Evolutionary conservation across 2,113 vertebrate species (phyloP).

Genomic region (Bothrops jararaca): DNA sequence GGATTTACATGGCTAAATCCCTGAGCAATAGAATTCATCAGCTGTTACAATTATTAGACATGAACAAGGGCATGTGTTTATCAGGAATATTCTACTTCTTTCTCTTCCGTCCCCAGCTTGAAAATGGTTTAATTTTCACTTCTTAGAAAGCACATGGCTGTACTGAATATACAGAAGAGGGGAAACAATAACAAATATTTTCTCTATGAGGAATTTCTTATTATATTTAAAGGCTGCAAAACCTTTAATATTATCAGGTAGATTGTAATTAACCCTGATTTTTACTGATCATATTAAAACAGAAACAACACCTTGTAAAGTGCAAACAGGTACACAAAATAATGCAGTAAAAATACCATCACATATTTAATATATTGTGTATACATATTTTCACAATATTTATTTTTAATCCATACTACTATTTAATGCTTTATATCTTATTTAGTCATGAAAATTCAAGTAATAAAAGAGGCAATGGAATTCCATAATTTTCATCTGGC

Average conservation of each 20-base stretch:
- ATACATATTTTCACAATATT: neutral
- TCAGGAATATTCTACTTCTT: constrained; percentile 43
- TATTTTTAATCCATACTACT: neutral
- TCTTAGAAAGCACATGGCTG: neutral
- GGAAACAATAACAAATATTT: neutral
- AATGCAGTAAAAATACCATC: neutral
- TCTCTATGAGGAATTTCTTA: constrained; percentile 13
- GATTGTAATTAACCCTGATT: neutral
- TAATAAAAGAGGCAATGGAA: neutral
- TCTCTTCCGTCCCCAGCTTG: constrained; percentile 30
- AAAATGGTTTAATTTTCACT: constrained; percentile 43
- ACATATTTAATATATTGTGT: neutral
- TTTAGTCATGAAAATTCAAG: neutral
- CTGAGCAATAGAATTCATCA: constrained; percentile 58
- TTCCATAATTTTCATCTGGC: neutral
- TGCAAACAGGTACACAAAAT: neutral
- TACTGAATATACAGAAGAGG: neutral
- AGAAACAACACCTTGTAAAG: neutral
- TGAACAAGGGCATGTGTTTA: constrained; percentile 53
- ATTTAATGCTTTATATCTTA: neutral
- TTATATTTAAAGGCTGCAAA: neutral
- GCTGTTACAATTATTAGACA: constrained; percentile 62
- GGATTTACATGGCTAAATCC: constrained; percentile 67
- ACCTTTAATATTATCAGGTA: neutral
- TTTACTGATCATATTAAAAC: neutral